Conservation (phyloP, 2,888 invertebrate genomes). For the Sabatieria punctata region DNA sequence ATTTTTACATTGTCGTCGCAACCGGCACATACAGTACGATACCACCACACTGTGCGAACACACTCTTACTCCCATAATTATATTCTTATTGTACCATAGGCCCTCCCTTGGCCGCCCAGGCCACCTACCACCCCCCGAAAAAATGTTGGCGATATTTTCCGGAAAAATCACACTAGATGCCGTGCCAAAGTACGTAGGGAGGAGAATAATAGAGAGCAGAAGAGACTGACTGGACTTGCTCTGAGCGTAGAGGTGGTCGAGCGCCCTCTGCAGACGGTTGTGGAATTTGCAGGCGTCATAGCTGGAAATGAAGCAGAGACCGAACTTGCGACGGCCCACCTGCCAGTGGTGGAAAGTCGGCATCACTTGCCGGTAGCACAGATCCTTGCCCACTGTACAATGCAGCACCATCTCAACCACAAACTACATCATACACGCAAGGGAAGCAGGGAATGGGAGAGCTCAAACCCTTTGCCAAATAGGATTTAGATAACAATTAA, state of each 20-base stretch:
- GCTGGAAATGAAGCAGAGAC: constrained; percentile 54
- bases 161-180: too few species aligned
- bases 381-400: constrained; percentile 1
- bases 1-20: too few species aligned
- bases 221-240: constrained; percentile 8
- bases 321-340: constrained; percentile 81
- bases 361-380: constrained; percentile 48
- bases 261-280: constrained; percentile 5
- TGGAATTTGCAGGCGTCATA: constrained; percentile 6
- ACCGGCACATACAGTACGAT: too few species aligned
- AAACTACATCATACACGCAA: not conserved
- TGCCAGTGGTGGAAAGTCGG: constrained; percentile 97
- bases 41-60: too few species aligned
- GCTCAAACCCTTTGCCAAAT: too few species aligned
- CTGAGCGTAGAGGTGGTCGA: constrained; percentile 5
- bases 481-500: not conserved
- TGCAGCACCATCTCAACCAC: constrained; percentile 3
- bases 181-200: too few species aligned
- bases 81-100: too few species aligned
- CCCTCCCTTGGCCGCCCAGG: too few species aligned
- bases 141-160: too few species aligned
- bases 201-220: not conserved
- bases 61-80: too few species aligned
- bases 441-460: not conserved
- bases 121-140: too few species aligned